Evolutionary conservation across 2,888 invertebrate genomes (phyloP), one percentile per base, ranked within the genome.

Genomic region (Chrysotoxum bicinctum): DNA sequence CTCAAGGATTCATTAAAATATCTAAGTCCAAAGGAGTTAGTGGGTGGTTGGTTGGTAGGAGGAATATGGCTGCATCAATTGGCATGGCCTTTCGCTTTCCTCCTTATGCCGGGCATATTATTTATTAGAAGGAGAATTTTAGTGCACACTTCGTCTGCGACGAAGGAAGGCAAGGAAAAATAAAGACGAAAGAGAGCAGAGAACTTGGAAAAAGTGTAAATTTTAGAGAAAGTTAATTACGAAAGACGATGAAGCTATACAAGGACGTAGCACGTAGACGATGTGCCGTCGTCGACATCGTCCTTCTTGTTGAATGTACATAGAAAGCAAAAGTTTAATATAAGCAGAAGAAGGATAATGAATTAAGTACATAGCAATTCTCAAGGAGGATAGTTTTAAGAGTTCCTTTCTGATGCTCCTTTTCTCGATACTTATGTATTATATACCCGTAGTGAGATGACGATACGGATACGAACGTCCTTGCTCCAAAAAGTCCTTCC

Each of bases 1-100:
- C 76, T 45, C 58, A 48, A 73, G 85, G 73, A 81, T 77, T 85
- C 81, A 85, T 85, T 85, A 85, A 81, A 77, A 85, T 85, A 64
- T 69, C 81, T 81, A 77, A 85, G 68, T 68, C 40, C 10, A 19
- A 12, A 37, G 12, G 16, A 40, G 30, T 23, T 7, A 16, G 23
- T 56, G 23, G 21, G 35, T 3, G 2, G 10, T n/a, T 14, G 12
- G 12, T 3, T 35, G 12, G 37, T 1, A 37, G 5, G 35, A 35
- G 12, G 12, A 37, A 12, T 10, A 35, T 54, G 73, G 14, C 56
- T 43, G 26, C 35, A 78, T 78, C 78, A 69, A 78, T 77, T 78
- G 83, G 72, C 54, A 60, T 74, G 64, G 69, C 76, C 85, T 73
- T 80, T 68, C 50, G 40, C 73, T 80, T 76, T 72, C 26, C 19